These are phyloP conservation scores for Athene cunicularia DNA, from an alignment of 2,113 vertebrate species.

Conservation along the genomic window DNA sequence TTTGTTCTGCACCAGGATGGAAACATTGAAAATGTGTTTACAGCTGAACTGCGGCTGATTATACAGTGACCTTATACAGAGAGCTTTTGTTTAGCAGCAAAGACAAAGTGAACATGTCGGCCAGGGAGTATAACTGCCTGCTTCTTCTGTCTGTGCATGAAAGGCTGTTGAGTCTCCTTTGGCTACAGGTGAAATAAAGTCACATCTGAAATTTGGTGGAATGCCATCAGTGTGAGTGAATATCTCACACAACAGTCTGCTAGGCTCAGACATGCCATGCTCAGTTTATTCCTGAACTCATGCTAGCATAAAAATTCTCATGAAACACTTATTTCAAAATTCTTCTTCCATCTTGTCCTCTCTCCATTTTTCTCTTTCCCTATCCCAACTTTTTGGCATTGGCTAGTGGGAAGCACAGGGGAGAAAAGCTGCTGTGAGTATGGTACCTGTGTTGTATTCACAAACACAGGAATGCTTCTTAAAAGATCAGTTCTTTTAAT, in stretches of 20 bases:
- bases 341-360: not conserved
- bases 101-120: constrained; percentile 73
- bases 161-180: constrained; percentile 64
- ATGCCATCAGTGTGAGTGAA: not conserved
- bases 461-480: not conserved
- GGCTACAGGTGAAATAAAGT: constrained; percentile 30
- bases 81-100: constrained; percentile 80
- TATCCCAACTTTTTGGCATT: not conserved
- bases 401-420: not conserved
- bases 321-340: not conserved
- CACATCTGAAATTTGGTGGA: not conserved
- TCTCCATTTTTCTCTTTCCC: not conserved
- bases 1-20: constrained; percentile 80
- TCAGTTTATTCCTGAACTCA: constrained; percentile 6
- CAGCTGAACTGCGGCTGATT: constrained; percentile 80
- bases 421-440: not conserved
- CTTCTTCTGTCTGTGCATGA: constrained; percentile 63
- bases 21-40: constrained; percentile 81
- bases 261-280: not conserved
- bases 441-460: not conserved
- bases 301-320: not conserved
- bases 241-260: not conserved
- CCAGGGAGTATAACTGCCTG: constrained; percentile 60
- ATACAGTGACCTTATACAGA: constrained; percentile 72
- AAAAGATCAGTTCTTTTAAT: not conserved